phyloP scores from a whole-genome alignment of 2,888 invertebrate genomes.

The Cosmorhoe ocellata region DNA sequence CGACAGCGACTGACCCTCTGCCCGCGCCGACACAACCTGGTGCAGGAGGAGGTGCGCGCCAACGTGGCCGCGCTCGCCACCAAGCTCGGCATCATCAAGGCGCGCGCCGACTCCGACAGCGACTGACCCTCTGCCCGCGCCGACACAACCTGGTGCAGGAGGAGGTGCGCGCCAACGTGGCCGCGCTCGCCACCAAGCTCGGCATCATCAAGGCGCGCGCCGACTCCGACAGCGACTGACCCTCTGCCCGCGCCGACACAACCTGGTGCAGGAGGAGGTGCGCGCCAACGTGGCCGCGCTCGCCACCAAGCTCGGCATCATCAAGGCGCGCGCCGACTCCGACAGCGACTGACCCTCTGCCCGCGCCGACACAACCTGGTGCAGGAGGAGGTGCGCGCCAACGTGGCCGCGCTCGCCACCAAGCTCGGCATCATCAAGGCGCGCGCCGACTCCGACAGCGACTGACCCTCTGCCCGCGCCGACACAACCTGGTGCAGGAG shows the following conservation, averaged over 20 bases:
- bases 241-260: slow-evolving; percentile 59
- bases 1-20: slow-evolving; percentile 57
- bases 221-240: slow-evolving; percentile 74
- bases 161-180: slow-evolving; percentile 94
- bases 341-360: slow-evolving; percentile 57
- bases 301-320: slow-evolving; percentile 93
- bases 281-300: slow-evolving; percentile 93
- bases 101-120: slow-evolving; percentile 75
- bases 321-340: slow-evolving; percentile 85
- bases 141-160: slow-evolving; percentile 93
- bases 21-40: slow-evolving; percentile 84
- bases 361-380: slow-evolving; percentile 84
- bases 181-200: slow-evolving; percentile 91
- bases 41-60: slow-evolving; percentile 95
- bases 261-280: slow-evolving; percentile 96
- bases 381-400: slow-evolving; percentile 95
- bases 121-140: slow-evolving; percentile 42
- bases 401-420: slow-evolving; percentile 92
- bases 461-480: slow-evolving; percentile 38
- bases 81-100: slow-evolving; percentile 93
- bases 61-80: slow-evolving; percentile 94
- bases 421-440: slow-evolving; percentile 94
- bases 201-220: slow-evolving; percentile 90
- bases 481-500: slow-evolving; percentile 91
- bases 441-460: slow-evolving; percentile 77